These are phyloP conservation scores for Motacilla alba DNA, from an alignment of 2,113 vertebrate species.

Conservation along the genomic window DNA sequence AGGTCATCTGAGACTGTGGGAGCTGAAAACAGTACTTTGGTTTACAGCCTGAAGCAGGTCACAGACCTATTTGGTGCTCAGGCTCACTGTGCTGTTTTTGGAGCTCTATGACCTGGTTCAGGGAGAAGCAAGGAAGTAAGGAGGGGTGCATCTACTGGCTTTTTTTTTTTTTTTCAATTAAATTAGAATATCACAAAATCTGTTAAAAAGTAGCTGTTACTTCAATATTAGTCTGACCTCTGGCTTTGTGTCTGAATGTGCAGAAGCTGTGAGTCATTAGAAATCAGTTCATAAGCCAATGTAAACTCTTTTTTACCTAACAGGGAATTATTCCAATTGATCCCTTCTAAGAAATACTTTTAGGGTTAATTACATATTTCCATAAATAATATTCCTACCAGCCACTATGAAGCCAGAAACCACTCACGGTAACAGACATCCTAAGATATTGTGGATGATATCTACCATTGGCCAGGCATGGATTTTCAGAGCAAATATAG, in stretches of 20 bases:
- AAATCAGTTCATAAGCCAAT: not conserved
- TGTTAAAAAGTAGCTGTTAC: not conserved
- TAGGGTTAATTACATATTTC: not conserved
- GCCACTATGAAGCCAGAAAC: not conserved
- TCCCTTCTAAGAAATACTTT: not conserved
- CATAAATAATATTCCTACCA: not conserved
- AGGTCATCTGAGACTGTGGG: not conserved
- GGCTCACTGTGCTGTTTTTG: not conserved
- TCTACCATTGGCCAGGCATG: not conserved
- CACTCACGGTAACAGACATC: not conserved
- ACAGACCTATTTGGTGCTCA: rapidly evolving
- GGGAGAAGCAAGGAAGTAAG: not conserved
- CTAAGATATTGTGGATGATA: not conserved
- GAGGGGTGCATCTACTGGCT: not conserved
- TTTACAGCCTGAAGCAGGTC: not conserved
- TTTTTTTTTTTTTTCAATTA: not conserved
- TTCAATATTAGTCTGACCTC: not conserved
- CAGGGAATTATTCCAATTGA: not conserved
- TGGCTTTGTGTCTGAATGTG: not conserved
- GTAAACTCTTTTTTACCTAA: not conserved
- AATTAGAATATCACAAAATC: not conserved
- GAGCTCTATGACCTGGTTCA: not conserved
- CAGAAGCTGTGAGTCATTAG: not conserved
- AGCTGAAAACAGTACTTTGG: not conserved
- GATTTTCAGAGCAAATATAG: not conserved